These are phyloP conservation scores for Stigmatopora nigra DNA, from an alignment of 2,113 vertebrate genomes.

Conservation along the genomic window DNA sequence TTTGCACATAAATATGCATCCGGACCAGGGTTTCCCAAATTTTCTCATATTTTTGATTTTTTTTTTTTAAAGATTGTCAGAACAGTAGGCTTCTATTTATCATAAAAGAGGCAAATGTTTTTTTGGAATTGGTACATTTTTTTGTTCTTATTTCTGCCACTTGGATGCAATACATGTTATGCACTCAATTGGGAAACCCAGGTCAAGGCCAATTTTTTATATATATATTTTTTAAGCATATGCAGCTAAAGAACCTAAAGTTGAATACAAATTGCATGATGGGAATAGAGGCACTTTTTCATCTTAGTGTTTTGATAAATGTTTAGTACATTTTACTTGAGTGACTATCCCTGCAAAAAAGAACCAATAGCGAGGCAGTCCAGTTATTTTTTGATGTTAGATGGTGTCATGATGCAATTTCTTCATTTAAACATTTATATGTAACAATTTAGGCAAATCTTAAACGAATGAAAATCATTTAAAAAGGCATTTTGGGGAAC, in stretches of 20 bases:
- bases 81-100: background rate
- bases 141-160: background rate
- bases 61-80: background rate
- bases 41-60: background rate
- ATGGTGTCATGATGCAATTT: conserved; percentile 55
- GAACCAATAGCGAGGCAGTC: conserved; percentile 71
- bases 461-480: conserved; percentile 63
- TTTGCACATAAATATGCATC: conserved; percentile 61
- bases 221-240: conserved; percentile 53
- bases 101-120: background rate
- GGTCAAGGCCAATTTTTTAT: conserved; percentile 50
- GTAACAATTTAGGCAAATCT: conserved; percentile 53
- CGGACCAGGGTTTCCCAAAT: background rate
- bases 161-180: background rate
- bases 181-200: background rate
- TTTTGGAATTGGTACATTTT: background rate
- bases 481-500: conserved; percentile 63
- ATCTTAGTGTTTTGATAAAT: conserved; percentile 58
- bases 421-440: conserved; percentile 52
- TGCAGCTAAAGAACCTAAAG: conserved; percentile 66
- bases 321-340: conserved; percentile 55
- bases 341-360: conserved; percentile 64
- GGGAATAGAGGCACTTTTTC: conserved; percentile 75
- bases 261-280: conserved; percentile 69
- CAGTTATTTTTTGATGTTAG: conserved; percentile 70